Evolutionary conservation across 2,113 vertebrate genomes (phyloP).

Genomic region (Oreochromis tanganicae): DNA sequence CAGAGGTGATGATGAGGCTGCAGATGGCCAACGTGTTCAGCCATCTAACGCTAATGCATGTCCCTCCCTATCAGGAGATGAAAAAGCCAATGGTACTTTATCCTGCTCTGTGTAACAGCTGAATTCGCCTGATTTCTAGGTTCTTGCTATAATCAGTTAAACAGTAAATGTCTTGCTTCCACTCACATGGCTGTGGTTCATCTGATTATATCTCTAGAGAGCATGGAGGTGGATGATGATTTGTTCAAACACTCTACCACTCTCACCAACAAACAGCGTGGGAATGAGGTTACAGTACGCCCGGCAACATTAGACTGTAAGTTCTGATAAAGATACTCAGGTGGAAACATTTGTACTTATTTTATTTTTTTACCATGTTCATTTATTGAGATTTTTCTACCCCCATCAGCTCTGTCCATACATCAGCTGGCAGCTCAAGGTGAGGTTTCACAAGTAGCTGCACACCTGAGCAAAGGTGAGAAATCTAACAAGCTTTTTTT

Average conservation of each 20-base stretch:
- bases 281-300: constrained; percentile 86
- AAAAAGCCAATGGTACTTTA: constrained; percentile 20
- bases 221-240: constrained; percentile 46
- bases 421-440: constrained; percentile 95
- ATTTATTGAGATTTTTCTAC: background rate
- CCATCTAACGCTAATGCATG: background rate
- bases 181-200: background rate
- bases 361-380: background rate
- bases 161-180: background rate
- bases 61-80: constrained; percentile 4
- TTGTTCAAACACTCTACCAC: constrained; percentile 80
- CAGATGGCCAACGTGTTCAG: constrained; percentile 2
- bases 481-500: background rate
- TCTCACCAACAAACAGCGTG: constrained; percentile 90
- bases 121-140: background rate
- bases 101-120: background rate
- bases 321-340: background rate
- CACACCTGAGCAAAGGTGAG: constrained; percentile 83
- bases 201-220: constrained; percentile 19
- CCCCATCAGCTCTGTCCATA: constrained; percentile 78
- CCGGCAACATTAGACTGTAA: constrained; percentile 89
- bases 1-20: constrained; percentile 33
- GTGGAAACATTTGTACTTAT: background rate
- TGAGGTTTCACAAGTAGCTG: constrained; percentile 82
- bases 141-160: background rate